Evolutionary conservation across 2,113 vertebrate species (phyloP), one percentile per base, ranked within the genome.

Genomic region (Tragelaphus imberbis): DNA sequence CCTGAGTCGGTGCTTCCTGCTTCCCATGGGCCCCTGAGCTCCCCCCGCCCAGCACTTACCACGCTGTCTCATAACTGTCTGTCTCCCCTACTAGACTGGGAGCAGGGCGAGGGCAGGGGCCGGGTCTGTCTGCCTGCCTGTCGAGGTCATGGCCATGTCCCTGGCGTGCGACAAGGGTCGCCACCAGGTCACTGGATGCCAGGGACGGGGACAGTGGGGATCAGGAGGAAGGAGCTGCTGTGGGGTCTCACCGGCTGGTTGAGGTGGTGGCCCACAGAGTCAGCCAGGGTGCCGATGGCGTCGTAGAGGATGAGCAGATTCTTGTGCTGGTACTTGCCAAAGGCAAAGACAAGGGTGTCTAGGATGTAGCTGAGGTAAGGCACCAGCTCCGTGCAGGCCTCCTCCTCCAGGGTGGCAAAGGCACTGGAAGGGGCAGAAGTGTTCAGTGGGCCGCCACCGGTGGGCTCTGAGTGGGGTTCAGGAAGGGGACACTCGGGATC

Each of bases 261-360:
- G 97, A 99, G 99, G 97, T 99, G 99, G 96, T 99, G 99, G 59
- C 99, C 99, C 97, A 99, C 99, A 0, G 99, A 99, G 98, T 99
- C 99, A 0, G 99, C 99, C 86, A 99, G 97, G 0, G 99, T 99
- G 56, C 99, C 99, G 3, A 99, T 99, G 96, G 99, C 99, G 0
- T 99, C 99, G 1, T 99, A 99, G 53, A 99, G 99, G 97, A 99
- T 99, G 27, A 99, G 99, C 63, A 99, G 98, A 98, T 99, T 99
- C 98, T 99, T 99, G 99, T 99, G 99, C 98, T 99, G 99, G 98
- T 99, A 99, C 84, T 99, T 99, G 71, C 99, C 99, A 4, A 99
- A 99, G 79, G 99, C 99, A 25, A 99, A 99, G n/a, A 99, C 99
- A 19, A 99, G 98, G 1, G 99, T 99, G 98, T 99, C 99, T 91